Evolutionary conservation across 2,888 invertebrate genomes (phyloP), one percentile per base, ranked within the genome.

Genomic region (Agriopis leucophaearia): DNA sequence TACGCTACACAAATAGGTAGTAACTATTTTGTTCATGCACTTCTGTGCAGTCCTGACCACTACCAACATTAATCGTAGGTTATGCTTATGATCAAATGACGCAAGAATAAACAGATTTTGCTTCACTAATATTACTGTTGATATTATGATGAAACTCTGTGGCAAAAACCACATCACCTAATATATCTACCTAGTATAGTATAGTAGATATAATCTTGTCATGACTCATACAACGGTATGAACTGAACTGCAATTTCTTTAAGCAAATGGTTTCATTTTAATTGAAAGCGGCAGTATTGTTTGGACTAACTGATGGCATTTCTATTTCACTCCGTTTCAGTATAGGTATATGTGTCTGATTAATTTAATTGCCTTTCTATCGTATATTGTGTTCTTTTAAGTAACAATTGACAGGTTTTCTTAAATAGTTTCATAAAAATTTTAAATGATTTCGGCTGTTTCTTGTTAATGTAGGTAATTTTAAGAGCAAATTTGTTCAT

Each of bases 251-350:
- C 47, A 40, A 45, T 50, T 52, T 66, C 57, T 63, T 67, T 27
- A 42, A 55, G 7, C 42, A 40, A 65, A 60, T 36, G 50, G 18
- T 61, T 69, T 64, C 36, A n/a, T n/a, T n/a, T n/a, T n/a, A 69
- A 69, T 69, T 64, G 66, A 60, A 61, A 54, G 42, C 40, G 44
- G 15, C 40, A 47, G 40, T 68, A 71, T 72, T 72, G 70, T 70
- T 69, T 65, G 45, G 72, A 69, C 62, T 70, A 66, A 48, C 52
- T 52, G 45, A 36, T 59, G 36, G 62, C 56, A 56, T 58, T 70
- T 68, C 38, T 62, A 60, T 60, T 47, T 50, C 52, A 55, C 35
- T 56, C 56, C 57, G 18, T 64, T 66, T 55, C 56, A 57, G 54
- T 50, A 48, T n/a, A n/a, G n/a, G n/a, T n/a, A n/a, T n/a, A n/a